Evolutionary conservation across 1,140 invertebrate species (phyloP).

Genomic region (Hycleus phaleratus): DNA sequence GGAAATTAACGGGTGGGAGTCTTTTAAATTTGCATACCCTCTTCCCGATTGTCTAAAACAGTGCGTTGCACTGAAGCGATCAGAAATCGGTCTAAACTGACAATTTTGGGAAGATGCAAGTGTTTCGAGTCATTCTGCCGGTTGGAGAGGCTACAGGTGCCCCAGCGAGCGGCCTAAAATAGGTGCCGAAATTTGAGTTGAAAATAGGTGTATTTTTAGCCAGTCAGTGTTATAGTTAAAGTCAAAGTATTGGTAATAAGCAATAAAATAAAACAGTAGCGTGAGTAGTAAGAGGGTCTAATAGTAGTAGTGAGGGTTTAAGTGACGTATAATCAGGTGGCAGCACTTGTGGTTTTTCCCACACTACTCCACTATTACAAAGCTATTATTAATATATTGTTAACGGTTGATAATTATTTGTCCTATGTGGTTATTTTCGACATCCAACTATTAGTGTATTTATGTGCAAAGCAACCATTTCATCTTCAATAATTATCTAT

Average conservation of each 20-base stretch:
- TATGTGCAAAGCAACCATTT: conserved; percentile 5
- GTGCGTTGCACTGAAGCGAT: too few species aligned
- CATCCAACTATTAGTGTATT: conserved; percentile 6
- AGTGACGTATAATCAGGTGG: conserved; percentile 40
- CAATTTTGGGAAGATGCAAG: too few species aligned
- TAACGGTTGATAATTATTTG: conserved; percentile 37
- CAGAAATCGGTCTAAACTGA: too few species aligned
- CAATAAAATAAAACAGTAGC: conserved; percentile 19
- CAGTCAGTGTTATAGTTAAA: too few species aligned
- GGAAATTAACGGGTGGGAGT: too few species aligned
- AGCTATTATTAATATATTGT: conserved; percentile 41
- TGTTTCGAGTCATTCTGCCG: too few species aligned
- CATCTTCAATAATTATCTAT: not conserved
- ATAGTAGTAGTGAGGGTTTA: conserved; percentile 35
- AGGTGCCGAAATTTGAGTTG: too few species aligned
- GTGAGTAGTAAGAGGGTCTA: conserved; percentile 28
- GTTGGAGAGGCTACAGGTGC: too few species aligned
- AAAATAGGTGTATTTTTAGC: too few species aligned
- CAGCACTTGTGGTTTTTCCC: conserved; percentile 38
- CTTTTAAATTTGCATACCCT: too few species aligned
- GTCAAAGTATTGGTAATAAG: not conserved
- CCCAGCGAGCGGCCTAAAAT: too few species aligned
- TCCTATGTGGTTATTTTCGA: conserved; percentile 14
- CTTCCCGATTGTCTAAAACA: too few species aligned
- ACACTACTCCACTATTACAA: conserved; percentile 34